phyloP scores from a whole-genome alignment of 2,888 invertebrate species.

The Suillia variegata region DNA sequence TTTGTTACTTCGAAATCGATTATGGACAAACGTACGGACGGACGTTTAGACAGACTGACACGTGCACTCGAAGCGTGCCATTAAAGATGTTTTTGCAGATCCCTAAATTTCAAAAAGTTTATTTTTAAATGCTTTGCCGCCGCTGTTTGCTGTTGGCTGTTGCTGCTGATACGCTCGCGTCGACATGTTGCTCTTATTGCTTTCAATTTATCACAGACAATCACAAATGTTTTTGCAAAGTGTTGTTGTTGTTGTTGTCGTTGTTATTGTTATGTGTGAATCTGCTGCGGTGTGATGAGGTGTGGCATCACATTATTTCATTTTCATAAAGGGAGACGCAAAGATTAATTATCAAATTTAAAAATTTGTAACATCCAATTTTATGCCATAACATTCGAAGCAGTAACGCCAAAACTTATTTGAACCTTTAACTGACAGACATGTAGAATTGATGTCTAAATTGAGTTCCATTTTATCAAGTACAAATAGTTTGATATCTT shows the following conservation, averaged over 20 bases:
- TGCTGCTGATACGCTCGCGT: too few species aligned
- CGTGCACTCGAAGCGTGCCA: conserved; percentile 29
- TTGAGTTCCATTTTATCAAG: too few species aligned
- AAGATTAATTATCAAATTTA: too few species aligned
- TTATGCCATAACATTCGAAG: too few species aligned
- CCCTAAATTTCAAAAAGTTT: neutral
- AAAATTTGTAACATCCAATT: too few species aligned
- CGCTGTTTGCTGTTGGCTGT: conserved; percentile 11
- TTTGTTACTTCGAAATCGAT: conserved; percentile 25
- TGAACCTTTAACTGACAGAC: too few species aligned
- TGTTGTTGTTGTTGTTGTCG: conserved; percentile 6
- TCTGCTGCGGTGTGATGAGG: neutral
- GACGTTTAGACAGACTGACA: conserved; percentile 17
- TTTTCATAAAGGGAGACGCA: too few species aligned
- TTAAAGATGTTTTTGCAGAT: neutral
- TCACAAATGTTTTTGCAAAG: conserved; percentile 19
- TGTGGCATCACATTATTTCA: too few species aligned
- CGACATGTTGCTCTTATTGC: conserved; percentile 30
- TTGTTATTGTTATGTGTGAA: too few species aligned
- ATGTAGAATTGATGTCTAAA: too few species aligned
- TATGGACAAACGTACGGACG: conserved; percentile 18
- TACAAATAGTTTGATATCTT: too few species aligned
- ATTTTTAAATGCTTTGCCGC: neutral
- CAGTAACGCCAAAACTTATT: too few species aligned
- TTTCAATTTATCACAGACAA: conserved; percentile 33